These are phyloP conservation scores for Salarias fasciatus DNA, from an alignment of 2,797 vertebrate species.

Conservation along the genomic window DNA sequence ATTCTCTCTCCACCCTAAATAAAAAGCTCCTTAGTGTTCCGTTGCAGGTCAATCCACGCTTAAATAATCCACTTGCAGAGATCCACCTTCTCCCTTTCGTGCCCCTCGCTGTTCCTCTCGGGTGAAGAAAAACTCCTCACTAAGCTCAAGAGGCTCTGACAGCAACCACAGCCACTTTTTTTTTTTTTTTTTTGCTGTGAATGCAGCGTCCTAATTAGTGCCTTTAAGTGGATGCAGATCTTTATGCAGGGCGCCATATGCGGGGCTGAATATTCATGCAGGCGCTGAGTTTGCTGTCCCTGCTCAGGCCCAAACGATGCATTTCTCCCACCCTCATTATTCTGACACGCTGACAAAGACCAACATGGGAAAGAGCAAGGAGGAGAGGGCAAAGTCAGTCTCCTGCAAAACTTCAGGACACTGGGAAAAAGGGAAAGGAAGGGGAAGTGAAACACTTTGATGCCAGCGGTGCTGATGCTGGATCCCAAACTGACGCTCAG, in stretches of 20 bases:
- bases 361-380: constrained; percentile 64
- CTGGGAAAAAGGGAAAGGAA: too few relatives aligned
- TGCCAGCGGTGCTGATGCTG: too few relatives aligned
- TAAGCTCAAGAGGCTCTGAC: constrained; percentile 66
- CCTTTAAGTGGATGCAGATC: constrained; percentile 72
- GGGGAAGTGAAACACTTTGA: too few relatives aligned
- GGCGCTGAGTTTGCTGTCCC: constrained; percentile 50
- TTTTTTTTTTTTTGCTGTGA: constrained; percentile 48
- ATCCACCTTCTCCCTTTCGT: constrained; percentile 27
- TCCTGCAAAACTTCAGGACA: too few relatives aligned
- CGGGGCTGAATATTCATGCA: constrained; percentile 81
- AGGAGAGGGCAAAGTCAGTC: constrained; percentile 76
- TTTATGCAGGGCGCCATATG: constrained; percentile 75
- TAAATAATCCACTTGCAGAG: constrained; percentile 48
- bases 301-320: constrained; percentile 43
- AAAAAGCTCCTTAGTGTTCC: constrained; percentile 46
- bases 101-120: constrained; percentile 9
- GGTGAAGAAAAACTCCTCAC: constrained; percentile 34
- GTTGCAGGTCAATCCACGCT: constrained; percentile 54
- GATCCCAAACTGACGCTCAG: too few relatives aligned
- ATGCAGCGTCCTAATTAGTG: constrained; percentile 75
- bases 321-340: constrained; percentile 77
- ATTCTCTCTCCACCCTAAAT: constrained; percentile 40
- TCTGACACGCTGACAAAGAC: constrained; percentile 76
- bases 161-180: constrained; percentile 64